Base-by-base conservation (phyloP, 64 coral and sea anemone species). In the Porites lutea region DNA sequence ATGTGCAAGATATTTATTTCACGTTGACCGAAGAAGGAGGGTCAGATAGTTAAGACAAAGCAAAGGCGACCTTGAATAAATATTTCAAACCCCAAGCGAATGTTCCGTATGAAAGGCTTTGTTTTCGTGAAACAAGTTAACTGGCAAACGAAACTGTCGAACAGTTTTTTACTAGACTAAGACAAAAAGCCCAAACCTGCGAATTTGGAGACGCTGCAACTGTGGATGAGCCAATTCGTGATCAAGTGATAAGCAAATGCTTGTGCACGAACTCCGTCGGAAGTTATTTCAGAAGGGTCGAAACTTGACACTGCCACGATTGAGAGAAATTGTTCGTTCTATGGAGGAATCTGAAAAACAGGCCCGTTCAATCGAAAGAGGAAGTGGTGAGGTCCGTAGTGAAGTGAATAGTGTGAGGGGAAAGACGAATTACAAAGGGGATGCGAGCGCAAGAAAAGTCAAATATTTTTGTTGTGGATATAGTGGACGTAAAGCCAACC, bases 71-170 rank as follows among this genome's bases (percentile, higher is more conserved):
- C 27, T 37, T 37, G 27, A 37, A 37, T 37, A 37, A 37, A 37
- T 37, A 37, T 37, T 0, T 37, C 27, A 37, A 37, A 37, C 27
- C 27, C 27, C 27, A 37, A 37, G 27, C 27, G 1, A 37, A 37
- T 37, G 27, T 37, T 37, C 27, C 27, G 27, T 37, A 37, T 37
- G 27, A 37, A 37, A 37, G 27, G 27, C 27, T 60, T 76, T 88
- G 69, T 75, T 88, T 76, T 48, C 51, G 72, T 18, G 15, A 76
- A 76, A 74, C 13, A 21, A 63, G 47, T 76, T 71, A 88, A 59
- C 71, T 88, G 13, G n/a, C 52, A n/a, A 88, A 61, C 20, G 71
- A 88, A 75, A 88, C 86, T n/a, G 66, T 73, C 13, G 65, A 87
- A n/a, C 69, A 87, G 68, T 72, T 87, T 77, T 16, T 52, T 45